Percentiles rank a stretch among this genome's conserved stretches.
phyloP scores from a whole-genome alignment of 1,140 invertebrate species.

The Conus betulinus region DNA sequence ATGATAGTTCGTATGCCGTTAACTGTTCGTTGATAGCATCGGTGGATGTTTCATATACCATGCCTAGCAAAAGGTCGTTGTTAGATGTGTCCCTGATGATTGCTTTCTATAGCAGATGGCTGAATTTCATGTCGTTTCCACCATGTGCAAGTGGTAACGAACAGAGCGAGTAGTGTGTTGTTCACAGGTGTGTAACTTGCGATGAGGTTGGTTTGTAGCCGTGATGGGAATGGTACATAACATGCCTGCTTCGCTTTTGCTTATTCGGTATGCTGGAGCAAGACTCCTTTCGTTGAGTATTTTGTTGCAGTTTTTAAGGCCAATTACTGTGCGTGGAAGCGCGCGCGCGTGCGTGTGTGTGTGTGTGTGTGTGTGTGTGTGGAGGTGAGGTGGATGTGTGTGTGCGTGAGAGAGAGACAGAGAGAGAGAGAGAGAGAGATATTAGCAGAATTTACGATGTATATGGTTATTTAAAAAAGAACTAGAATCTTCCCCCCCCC shows the following conservation, averaged over 20 bases:
- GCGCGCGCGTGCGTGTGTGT: background rate
- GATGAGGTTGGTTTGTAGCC: conserved; percentile 17
- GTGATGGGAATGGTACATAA: background rate
- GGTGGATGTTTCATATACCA: too few species aligned
- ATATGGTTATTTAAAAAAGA: too few species aligned
- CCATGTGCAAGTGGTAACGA: background rate
- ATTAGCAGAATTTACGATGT: too few species aligned
- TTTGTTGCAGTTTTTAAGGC: too few species aligned
- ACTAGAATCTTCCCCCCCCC: too few species aligned
- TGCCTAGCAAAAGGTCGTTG: too few species aligned
- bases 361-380: too few species aligned
- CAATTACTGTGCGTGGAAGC: too few species aligned
- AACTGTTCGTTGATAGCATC: too few species aligned
- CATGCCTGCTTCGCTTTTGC: background rate
- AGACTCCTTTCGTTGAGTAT: background rate
- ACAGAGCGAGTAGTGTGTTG: background rate
- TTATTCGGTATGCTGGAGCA: background rate
- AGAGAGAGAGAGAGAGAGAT: background rate
- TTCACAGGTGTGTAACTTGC: background rate
- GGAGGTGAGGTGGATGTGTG: background rate
- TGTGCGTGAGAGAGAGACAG: too few species aligned
- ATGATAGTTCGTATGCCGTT: too few species aligned
- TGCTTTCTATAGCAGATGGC: background rate
- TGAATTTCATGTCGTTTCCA: background rate
- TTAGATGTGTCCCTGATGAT: background rate